Evolutionary conservation across 2,888 invertebrate genomes (phyloP).

Genomic region (Ypsolopha sequella): DNA sequence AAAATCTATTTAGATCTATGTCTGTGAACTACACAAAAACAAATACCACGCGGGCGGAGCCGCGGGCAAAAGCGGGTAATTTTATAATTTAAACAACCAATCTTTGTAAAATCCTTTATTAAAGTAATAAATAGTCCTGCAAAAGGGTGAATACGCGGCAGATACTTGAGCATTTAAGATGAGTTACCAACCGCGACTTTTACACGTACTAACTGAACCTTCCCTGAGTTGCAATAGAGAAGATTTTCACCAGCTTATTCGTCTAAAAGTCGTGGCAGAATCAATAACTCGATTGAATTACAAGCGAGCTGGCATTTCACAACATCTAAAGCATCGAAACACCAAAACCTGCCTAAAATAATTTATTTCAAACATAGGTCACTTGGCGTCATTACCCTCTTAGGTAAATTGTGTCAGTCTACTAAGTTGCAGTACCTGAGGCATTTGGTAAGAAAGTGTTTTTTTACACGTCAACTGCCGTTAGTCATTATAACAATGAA

Average conservation of each 20-base stretch:
- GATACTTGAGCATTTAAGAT: conserved; percentile 42
- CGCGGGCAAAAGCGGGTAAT: neutral
- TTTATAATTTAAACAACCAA: neutral
- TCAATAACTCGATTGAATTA: no score
- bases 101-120: conserved; percentile 59
- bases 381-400: neutral
- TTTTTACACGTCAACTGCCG: no score
- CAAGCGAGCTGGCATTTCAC: conserved; percentile 19
- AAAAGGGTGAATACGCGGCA: conserved; percentile 53
- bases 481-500: no score
- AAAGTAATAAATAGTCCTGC: conserved; percentile 66
- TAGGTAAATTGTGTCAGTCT: no score
- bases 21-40: no score
- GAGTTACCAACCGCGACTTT: conserved; percentile 4
- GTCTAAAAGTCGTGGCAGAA: no score
- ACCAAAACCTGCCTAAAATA: conserved; percentile 34
- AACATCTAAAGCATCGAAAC: conserved; percentile 44
- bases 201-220: no score
- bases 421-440: no score
- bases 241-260: neutral
- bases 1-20: no score
- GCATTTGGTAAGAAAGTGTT: no score
- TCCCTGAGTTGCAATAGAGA: neutral
- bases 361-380: conserved; percentile 16
- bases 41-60: no score